Evolutionary conservation across 2,797 vertebrate species (phyloP).

Genomic region (Hyperoplus immaculatus): DNA sequence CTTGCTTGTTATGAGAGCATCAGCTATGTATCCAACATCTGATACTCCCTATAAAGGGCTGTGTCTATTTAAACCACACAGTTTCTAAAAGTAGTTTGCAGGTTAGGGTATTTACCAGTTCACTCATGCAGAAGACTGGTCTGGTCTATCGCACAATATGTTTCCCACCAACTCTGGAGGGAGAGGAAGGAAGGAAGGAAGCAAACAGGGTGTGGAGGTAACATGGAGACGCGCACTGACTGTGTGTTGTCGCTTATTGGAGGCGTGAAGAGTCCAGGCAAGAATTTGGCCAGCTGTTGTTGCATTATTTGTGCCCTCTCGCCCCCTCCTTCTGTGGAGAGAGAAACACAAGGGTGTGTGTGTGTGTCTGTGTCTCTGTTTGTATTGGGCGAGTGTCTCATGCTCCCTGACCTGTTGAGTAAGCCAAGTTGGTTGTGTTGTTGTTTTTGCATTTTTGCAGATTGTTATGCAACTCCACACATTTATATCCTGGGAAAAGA

Average conservation of each 20-base stretch:
- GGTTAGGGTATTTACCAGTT: constrained; percentile 7
- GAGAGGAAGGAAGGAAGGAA: constrained; percentile 13
- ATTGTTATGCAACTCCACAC: not conserved
- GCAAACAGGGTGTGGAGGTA: constrained; percentile 31
- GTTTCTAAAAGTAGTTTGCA: constrained; percentile 6
- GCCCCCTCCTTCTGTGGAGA: constrained; percentile 9
- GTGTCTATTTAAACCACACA: not conserved
- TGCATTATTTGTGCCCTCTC: constrained; percentile 9
- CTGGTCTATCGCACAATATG: constrained; percentile 5
- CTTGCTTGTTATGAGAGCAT: not conserved
- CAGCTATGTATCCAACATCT: not conserved
- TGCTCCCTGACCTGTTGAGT: constrained; percentile 45
- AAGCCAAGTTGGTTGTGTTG: constrained; percentile 34
- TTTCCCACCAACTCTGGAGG: constrained; percentile 30
- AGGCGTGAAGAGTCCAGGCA: constrained; percentile 10
- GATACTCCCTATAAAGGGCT: not conserved
- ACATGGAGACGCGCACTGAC: constrained; percentile 3
- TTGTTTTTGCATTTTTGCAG: constrained; percentile 1
- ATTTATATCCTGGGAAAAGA: constrained; percentile 26
- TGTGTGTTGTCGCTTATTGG: constrained; percentile 2
- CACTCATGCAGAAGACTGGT: not conserved
- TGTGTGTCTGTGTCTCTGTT: not conserved
- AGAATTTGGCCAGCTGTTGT: constrained; percentile 23
- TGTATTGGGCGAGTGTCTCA: not conserved
- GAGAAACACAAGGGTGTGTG: constrained; percentile 18